phyloP scores from a whole-genome alignment of 2,888 invertebrate species.

The Timema podura region DNA sequence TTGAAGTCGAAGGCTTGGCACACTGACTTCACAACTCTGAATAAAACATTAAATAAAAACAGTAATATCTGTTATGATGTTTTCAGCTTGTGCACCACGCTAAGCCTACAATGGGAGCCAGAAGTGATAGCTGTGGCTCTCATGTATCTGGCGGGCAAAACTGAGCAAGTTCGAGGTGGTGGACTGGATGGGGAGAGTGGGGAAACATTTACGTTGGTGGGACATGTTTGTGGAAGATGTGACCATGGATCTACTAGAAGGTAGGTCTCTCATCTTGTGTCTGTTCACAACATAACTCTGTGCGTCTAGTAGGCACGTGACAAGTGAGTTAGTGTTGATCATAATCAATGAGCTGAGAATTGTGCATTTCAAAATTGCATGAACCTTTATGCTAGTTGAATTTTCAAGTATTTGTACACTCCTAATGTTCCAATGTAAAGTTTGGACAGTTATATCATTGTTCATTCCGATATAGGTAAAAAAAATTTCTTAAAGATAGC shows the following conservation, averaged over 20 bases:
- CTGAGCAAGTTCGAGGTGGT: slow-evolving; percentile 91
- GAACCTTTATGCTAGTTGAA: too few species aligned
- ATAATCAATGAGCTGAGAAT: too few species aligned
- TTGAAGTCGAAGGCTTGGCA: too few species aligned
- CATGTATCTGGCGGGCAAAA: slow-evolving; percentile 92
- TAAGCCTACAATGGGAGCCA: slow-evolving; percentile 98
- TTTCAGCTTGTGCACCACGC: slow-evolving; percentile 83
- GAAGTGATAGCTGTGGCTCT: slow-evolving; percentile 97
- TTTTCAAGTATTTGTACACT: too few species aligned
- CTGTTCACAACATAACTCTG: too few species aligned
- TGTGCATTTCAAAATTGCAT: too few species aligned
- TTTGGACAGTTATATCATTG: background rate
- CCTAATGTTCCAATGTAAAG: background rate
- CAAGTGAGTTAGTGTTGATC: too few species aligned
- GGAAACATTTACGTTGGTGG: slow-evolving; percentile 90
- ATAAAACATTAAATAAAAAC: too few species aligned
- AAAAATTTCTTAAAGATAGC: background rate
- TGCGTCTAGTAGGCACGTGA: too few species aligned
- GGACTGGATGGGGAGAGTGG: slow-evolving; percentile 81
- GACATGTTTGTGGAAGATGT: slow-evolving; percentile 96
- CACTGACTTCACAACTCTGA: too few species aligned
- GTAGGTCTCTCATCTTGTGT: slow-evolving; percentile 39
- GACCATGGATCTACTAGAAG: slow-evolving; percentile 87
- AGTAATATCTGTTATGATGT: slow-evolving; percentile 26
- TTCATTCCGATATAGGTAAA: background rate